Conservation (phyloP, 2,113 vertebrate species). For the Elachura formosa region DNA sequence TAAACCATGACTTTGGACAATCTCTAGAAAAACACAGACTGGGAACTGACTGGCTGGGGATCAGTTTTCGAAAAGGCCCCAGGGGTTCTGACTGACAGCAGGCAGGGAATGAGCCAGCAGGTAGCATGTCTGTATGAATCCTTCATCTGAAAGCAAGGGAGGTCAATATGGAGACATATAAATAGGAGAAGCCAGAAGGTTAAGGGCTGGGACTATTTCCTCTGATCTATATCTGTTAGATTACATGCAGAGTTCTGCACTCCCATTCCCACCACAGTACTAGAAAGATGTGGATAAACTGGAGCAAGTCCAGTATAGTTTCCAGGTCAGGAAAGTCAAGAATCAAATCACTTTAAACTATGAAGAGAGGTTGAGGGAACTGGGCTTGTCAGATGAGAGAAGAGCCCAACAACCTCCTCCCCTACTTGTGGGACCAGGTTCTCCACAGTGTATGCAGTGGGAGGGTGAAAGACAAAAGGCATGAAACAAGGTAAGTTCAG, state of each 20-base stretch:
- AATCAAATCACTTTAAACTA: not conserved
- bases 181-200: not conserved
- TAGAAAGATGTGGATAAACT: not conserved
- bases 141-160: not conserved
- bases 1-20: not conserved
- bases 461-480: not conserved
- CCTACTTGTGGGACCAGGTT: not conserved
- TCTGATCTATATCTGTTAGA: not conserved
- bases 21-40: not conserved
- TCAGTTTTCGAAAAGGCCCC: not conserved
- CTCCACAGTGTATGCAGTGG: not conserved
- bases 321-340: not conserved
- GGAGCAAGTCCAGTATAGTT: accelerated
- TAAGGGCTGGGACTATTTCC: not conserved
- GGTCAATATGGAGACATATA: not conserved
- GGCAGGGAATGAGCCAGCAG: not conserved
- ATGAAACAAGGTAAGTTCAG: not conserved
- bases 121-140: not conserved
- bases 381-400: not conserved
- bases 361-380: not conserved
- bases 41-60: not conserved
- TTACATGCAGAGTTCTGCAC: not conserved
- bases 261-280: not conserved
- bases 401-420: not conserved
- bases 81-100: not conserved